Conservation (phyloP, 2,113 vertebrate genomes). For the Orientallactaga bullata region DNA sequence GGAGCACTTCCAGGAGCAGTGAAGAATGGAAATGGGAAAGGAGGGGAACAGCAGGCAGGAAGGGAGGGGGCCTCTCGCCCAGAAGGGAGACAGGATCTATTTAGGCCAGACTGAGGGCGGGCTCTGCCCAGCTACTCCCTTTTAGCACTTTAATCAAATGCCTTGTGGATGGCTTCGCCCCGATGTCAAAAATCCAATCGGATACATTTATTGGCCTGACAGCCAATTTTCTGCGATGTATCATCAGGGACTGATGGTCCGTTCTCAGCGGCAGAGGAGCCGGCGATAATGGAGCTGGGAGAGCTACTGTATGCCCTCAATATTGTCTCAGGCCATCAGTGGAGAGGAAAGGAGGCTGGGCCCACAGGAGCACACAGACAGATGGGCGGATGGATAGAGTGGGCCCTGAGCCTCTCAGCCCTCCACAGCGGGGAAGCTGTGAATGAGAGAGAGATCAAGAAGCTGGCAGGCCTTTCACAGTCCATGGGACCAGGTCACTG, state of each 20-base stretch:
- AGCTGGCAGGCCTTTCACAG: not conserved
- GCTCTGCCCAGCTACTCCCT: conserved; percentile 59
- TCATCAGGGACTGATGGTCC: conserved; percentile 75
- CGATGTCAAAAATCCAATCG: conserved; percentile 70
- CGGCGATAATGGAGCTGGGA: conserved; percentile 49
- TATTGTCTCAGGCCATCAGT: not conserved
- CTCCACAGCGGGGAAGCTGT: not conserved
- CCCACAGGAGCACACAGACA: not conserved
- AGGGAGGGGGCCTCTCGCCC: not conserved
- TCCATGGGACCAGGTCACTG: rapidly evolving
- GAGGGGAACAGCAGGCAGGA: not conserved
- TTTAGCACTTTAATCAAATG: conserved; percentile 79
- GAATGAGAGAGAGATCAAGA: not conserved
- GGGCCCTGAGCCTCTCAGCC: not conserved
- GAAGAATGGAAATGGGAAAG: conserved; percentile 54
- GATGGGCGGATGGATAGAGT: not conserved
- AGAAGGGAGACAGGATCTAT: conserved; percentile 60
- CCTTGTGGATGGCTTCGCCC: conserved; percentile 43
- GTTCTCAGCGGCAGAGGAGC: conserved; percentile 27
- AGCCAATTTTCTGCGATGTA: conserved; percentile 67
- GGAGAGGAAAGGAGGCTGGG: conserved; percentile 47
- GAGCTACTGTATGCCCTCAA: not conserved
- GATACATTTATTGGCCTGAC: conserved; percentile 82
- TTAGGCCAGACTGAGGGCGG: conserved; percentile 66
- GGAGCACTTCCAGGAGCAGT: conserved; percentile 10